Evolutionary conservation across 2,888 invertebrate genomes (phyloP), one percentile per base, ranked within the genome.

Genomic region (Iselma pallidipennis): DNA sequence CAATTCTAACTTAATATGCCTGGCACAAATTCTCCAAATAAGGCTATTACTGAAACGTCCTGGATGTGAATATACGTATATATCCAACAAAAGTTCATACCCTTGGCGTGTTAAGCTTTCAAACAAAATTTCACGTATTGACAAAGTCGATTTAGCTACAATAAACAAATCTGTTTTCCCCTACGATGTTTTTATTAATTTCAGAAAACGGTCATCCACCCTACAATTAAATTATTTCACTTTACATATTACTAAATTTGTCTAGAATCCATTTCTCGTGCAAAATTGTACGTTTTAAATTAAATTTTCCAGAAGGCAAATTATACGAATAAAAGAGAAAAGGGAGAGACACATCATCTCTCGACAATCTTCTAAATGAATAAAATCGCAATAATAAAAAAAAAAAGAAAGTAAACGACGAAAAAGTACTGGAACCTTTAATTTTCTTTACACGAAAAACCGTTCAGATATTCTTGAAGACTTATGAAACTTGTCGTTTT

Each of bases 391-490:
- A 65, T 63, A 67, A 66, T 16, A 37, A 37, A 37, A 50, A 21
- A 45, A n/a, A n/a, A n/a, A n/a, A n/a, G n/a, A n/a, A n/a, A n/a
- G n/a, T n/a, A n/a, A n/a, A n/a, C n/a, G n/a, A 12, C 28, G 48
- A 66, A 68, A 67, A 57, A 61, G n/a, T n/a, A n/a, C 19, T 65
- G 63, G 63, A 64, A 64, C 58, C 62, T 63, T 60, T 67, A 67
- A 66, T 67, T 69, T 69, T 64, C 60, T 60, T 45, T 61, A 61
- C 65, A 66, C 55, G 64, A 64, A 64, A 64, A 64, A 66, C 61
- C 61, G 64, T 64, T 66, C 63, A 66, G 66, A 64, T 64, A 55
- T 60, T 57, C 61, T 55, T 53, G 12, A 21, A 51, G 25, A 53
- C 57, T 59, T 63, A 57, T 60, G 57, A 59, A 61, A 65, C 52